Conservation (phyloP, 2,113 vertebrate genomes). For the Pica pica region DNA sequence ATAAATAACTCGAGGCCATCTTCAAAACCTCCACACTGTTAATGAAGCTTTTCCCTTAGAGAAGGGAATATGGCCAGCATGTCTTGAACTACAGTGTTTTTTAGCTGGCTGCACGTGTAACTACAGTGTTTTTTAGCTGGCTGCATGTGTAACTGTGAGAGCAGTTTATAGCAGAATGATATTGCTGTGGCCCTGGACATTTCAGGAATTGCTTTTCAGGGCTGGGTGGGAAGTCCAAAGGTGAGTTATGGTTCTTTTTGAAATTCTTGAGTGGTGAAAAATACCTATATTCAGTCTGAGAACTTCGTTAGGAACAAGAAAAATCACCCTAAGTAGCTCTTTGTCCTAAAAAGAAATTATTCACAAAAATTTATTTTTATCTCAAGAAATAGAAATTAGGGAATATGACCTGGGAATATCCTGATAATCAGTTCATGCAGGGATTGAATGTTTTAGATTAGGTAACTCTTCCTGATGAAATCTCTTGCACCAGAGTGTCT, state of each 20-base stretch:
- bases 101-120: neutral
- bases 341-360: neutral
- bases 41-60: neutral
- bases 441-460: neutral
- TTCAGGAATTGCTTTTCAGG: neutral
- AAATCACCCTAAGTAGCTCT: neutral
- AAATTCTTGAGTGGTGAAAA: neutral
- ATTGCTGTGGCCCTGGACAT: neutral
- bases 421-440: constrained; percentile 11
- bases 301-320: neutral
- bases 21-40: neutral
- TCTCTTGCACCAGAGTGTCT: neutral
- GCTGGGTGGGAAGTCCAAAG: neutral
- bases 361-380: neutral
- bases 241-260: neutral
- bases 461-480: neutral
- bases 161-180: neutral
- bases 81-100: neutral
- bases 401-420: neutral
- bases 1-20: neutral
- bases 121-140: neutral
- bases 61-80: neutral
- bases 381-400: neutral
- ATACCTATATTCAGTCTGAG: neutral
- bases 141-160: neutral